Evolutionary conservation across 2,797 vertebrate genomes (phyloP).

Genomic region (Gorsachius magnificus): DNA sequence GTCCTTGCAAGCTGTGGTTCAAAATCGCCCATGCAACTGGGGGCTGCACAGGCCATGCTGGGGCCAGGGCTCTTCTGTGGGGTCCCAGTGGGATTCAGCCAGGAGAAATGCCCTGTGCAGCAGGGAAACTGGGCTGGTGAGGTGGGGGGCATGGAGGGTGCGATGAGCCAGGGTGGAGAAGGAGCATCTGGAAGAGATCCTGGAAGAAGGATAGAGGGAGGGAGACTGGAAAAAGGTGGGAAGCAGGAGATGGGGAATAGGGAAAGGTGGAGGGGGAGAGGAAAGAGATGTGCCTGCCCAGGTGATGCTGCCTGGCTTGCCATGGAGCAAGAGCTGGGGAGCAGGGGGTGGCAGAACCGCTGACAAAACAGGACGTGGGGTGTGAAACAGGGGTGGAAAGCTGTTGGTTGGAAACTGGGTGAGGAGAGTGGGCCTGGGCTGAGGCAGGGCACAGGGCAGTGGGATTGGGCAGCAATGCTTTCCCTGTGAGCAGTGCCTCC

Average conservation of each 20-base stretch:
- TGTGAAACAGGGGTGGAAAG: neutral
- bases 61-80: neutral
- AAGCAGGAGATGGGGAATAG: neutral
- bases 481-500: too few species aligned
- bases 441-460: too few species aligned
- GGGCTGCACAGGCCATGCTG: neutral
- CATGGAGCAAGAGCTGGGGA: neutral
- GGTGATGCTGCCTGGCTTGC: neutral
- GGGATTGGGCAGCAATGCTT: too few species aligned
- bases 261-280: neutral
- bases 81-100: neutral
- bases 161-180: neutral
- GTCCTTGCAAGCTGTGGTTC: neutral
- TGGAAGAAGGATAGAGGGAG: neutral
- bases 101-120: neutral
- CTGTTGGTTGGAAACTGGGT: neutral
- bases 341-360: neutral
- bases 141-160: accelerated
- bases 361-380: neutral
- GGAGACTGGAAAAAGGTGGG: neutral
- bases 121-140: neutral
- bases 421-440: too few species aligned
- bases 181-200: neutral
- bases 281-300: neutral
- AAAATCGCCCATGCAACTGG: neutral